Evolutionary conservation across 2,797 vertebrate genomes (phyloP).

Genomic region (Notoglanidium macrostoma): DNA sequence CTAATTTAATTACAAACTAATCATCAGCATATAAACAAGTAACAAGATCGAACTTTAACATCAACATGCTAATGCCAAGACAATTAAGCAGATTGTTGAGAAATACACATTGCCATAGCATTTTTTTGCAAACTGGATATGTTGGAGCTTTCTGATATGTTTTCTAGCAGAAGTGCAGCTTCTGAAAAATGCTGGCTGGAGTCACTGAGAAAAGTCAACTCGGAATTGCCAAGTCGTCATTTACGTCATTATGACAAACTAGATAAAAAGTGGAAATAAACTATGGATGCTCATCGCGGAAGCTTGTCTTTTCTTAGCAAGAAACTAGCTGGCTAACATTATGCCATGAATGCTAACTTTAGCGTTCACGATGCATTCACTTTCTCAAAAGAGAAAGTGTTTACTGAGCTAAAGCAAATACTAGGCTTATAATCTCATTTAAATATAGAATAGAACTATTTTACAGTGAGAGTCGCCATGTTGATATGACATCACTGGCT

Average conservation of each 20-base stretch:
- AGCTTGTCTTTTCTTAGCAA: neutral
- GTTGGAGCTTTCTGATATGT: neutral
- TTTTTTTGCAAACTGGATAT: neutral
- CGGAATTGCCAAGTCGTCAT: neutral
- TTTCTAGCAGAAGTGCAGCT: neutral
- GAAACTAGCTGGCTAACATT: neutral
- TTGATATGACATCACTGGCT: neutral
- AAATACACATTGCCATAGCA: neutral
- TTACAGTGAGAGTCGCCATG: neutral
- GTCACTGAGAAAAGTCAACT: neutral
- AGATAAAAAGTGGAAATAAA: neutral
- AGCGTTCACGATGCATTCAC: too few species aligned
- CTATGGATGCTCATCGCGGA: neutral
- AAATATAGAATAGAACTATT: too few species aligned
- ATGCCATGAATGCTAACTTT: neutral
- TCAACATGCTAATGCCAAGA: neutral
- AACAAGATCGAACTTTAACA: neutral
- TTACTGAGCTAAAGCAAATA: too few species aligned
- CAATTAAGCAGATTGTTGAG: neutral
- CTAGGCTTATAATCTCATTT: too few species aligned
- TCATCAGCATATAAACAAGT: neutral
- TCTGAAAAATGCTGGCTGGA: neutral
- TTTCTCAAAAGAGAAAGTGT: too few species aligned
- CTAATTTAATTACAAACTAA: neutral
- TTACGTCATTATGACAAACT: neutral